phyloP scores from a whole-genome alignment of 1,140 invertebrate species.

The Penaeus japonicus region DNA sequence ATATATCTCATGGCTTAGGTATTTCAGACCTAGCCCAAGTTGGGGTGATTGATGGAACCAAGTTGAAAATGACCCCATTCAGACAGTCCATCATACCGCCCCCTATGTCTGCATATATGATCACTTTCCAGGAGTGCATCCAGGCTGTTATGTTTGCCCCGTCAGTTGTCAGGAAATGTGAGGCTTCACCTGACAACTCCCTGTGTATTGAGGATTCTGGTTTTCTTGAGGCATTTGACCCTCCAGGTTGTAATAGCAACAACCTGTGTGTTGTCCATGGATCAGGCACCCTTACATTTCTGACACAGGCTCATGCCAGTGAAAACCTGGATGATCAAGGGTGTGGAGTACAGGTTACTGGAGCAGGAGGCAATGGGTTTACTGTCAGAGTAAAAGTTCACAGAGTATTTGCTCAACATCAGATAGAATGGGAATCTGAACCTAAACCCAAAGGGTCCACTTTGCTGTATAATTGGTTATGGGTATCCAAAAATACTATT shows the following conservation, averaged over 20 bases:
- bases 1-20: conserved; percentile 25
- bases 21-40: conserved; percentile 63
- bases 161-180: conserved; percentile 49
- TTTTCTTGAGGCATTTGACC: conserved; percentile 60
- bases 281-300: conserved; percentile 46
- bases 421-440: conserved; percentile 24
- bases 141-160: conserved; percentile 72
- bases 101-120: conserved; percentile 76
- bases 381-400: conserved; percentile 19
- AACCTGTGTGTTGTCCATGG: conserved; percentile 58
- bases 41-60: conserved; percentile 80
- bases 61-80: conserved; percentile 77
- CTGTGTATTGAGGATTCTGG: conserved; percentile 60
- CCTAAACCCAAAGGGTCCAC: background rate
- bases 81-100: conserved; percentile 79
- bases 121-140: conserved; percentile 69
- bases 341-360: conserved; percentile 34
- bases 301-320: conserved; percentile 18
- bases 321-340: conserved; percentile 24
- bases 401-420: conserved; percentile 30
- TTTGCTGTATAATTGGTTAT: conserved; percentile 59
- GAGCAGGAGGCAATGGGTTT: conserved; percentile 52
- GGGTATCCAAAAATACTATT: conserved; percentile 55
- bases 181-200: conserved; percentile 64
- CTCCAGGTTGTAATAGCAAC: conserved; percentile 63